Base-by-base conservation (phyloP, 2,113 vertebrate genomes). In the Vicugna pacos region DNA sequence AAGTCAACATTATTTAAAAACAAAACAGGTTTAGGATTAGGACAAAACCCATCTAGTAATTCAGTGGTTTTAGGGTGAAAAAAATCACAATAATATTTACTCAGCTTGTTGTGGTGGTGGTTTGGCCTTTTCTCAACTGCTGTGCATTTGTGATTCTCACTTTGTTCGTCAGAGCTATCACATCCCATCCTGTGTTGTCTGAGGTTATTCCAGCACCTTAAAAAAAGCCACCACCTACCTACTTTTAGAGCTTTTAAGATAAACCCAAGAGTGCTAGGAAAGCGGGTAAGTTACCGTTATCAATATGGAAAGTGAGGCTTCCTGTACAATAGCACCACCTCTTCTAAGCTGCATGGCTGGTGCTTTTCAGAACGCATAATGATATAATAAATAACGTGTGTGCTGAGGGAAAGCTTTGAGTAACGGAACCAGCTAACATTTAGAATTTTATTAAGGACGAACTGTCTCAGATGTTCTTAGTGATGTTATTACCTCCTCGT, bases 1-100 rank as follows among this genome's bases (percentile, higher is more conserved):
- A 83, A 48, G 90, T 94, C 97, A 90, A 50, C 88, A 91, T 95
- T 92, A 46, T 77, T 97, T 95, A 92, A 42, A 96, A 89, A 76
- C 70, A 88, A 75, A 62, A 13, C 12, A 72, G 2, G 5, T 86
- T 90, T 35, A 83, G 56, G 81, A 32, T 73, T 32, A 96, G 52
- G 46, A 50, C 77, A 85, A 95, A 97, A 32, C 8, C 6, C 54
- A 2, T 48, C 60, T 58, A 77, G 73, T 50, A 76, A 35, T 64
- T 24, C 70, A 48, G 48, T 28, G 2, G 16, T 8, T 76, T 90
- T 56, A 28, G 9, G 91, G 24, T 5, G 30, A 11, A 32, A 64
- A 56, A 54, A 67, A 15, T 22, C 35, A 72, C 35, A 70, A 50
- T 0, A 67, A 19, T 81, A 12, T 91, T 56, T 38, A n/a, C 60